Percentiles rank a stretch among this genome's conserved stretches.
Evolutionary conservation across 1,140 invertebrate genomes (phyloP).

Genomic region (Hermetia illucens): DNA sequence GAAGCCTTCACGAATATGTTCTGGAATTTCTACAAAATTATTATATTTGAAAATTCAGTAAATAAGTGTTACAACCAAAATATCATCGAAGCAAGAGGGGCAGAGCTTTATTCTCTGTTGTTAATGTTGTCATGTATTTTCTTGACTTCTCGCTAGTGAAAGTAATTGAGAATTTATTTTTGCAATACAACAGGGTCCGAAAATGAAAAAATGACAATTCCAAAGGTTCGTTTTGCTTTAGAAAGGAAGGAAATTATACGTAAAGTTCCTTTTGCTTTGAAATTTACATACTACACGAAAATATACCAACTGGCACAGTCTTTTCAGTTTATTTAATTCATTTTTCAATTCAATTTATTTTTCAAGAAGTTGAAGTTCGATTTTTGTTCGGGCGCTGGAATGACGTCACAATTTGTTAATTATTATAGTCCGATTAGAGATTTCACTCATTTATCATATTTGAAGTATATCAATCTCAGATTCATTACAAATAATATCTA

Average conservation of each 20-base stretch:
- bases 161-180: no score
- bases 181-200: no score
- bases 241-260: not conserved
- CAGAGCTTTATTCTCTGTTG: not conserved
- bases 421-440: no score
- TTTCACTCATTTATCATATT: no score
- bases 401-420: not conserved
- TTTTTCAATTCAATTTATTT: slow-evolving; percentile 11
- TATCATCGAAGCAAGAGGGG: slow-evolving; percentile 2
- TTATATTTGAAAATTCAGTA: slow-evolving; percentile 12
- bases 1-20: no score
- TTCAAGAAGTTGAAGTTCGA: slow-evolving; percentile 89
- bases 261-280: no score
- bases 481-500: no score
- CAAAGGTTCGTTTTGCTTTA: not conserved
- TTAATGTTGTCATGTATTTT: not conserved
- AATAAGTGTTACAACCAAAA: slow-evolving; percentile 1
- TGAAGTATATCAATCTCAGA: no score
- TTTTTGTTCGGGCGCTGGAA: slow-evolving; percentile 60
- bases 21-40: slow-evolving; percentile 23
- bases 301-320: no score
- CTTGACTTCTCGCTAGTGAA: slow-evolving; percentile 12
- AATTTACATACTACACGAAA: no score
- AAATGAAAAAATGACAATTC: not conserved
- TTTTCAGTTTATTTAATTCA: no score